These are phyloP conservation scores for Neelides sp. DNA, from an alignment of 1,140 invertebrate genomes.

Conservation along the genomic window DNA sequence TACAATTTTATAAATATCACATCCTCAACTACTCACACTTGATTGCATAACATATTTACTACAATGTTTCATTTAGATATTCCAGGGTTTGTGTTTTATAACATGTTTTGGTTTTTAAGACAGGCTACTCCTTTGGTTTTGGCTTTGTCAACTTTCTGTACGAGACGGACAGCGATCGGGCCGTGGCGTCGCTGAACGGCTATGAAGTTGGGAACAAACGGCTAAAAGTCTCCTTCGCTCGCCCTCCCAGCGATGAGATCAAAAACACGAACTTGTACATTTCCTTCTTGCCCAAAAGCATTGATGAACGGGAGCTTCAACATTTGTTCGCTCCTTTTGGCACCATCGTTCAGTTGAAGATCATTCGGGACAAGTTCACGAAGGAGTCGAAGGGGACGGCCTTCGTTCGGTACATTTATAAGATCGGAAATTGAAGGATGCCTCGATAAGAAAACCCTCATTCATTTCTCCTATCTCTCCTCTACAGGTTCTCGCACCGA, in stretches of 20 bases:
- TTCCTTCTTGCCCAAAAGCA: constrained; percentile 71
- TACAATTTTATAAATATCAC: background rate
- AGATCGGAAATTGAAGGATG: background rate
- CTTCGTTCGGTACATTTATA: constrained; percentile 68
- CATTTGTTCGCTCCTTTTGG: constrained; percentile 75
- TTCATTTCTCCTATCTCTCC: background rate
- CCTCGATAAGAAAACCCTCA: background rate
- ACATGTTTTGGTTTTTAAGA: constrained; percentile 47
- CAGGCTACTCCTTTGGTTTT: constrained; percentile 90
- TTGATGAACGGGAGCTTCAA: constrained; percentile 66
- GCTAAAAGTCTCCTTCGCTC: constrained; percentile 80
- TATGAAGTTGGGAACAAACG: constrained; percentile 72
- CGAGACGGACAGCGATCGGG: constrained; percentile 68
- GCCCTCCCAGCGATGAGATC: constrained; percentile 78
- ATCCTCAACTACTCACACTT: background rate
- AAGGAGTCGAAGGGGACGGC: constrained; percentile 74
- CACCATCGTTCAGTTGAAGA: constrained; percentile 76
- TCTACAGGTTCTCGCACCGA: constrained; percentile 56
- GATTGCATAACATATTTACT: background rate
- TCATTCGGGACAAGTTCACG: constrained; percentile 73
- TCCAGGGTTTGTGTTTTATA: too few species aligned
- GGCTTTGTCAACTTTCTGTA: constrained; percentile 86
- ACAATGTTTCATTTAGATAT: background rate
- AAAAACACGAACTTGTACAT: constrained; percentile 93
- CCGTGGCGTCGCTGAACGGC: constrained; percentile 76